Conservation (phyloP, 2,797 vertebrate genomes). For the Chelidonichthys spinosus region DNA sequence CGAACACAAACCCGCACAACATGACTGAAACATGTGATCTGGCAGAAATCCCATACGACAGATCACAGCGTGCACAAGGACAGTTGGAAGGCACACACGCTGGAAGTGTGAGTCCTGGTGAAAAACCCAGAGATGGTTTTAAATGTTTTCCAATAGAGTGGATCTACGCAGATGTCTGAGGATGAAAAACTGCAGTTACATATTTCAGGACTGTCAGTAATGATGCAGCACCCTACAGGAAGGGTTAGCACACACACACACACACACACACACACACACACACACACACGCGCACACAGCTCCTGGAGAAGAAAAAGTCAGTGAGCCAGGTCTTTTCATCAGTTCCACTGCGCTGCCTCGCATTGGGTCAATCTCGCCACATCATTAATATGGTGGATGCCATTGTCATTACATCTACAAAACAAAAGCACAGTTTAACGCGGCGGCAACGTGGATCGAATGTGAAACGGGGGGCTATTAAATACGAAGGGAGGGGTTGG, state of each 20-base stretch:
- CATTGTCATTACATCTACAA: slow-evolving; percentile 72
- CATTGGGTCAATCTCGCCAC: slow-evolving; percentile 71
- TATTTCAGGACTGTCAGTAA: slow-evolving; percentile 70
- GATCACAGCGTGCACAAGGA: slow-evolving; percentile 24
- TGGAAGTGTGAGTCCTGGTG: slow-evolving; percentile 13
- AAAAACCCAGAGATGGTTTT: slow-evolving; percentile 30
- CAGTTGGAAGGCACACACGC: slow-evolving; percentile 10
- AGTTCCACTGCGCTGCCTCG: slow-evolving; percentile 74
- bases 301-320: slow-evolving; percentile 63
- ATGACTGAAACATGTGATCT: slow-evolving; percentile 59
- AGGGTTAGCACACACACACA: slow-evolving; percentile 26
- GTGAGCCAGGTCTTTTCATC: slow-evolving; percentile 80
- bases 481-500: slow-evolving; percentile 38
- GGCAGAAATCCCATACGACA: slow-evolving; percentile 45
- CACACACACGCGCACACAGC: background rate
- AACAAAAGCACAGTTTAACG: slow-evolving; percentile 67
- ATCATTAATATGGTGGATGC: slow-evolving; percentile 74
- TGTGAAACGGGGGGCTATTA: slow-evolving; percentile 52
- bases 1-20: slow-evolving; percentile 29
- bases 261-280: slow-evolving; percentile 28
- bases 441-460: slow-evolving; percentile 40
- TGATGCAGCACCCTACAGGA: slow-evolving; percentile 69
- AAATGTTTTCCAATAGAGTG: slow-evolving; percentile 18
- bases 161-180: slow-evolving; percentile 37
- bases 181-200: slow-evolving; percentile 60